Conservation (phyloP, 2,113 vertebrate species). For the Pleuronectes platessa region DNA sequence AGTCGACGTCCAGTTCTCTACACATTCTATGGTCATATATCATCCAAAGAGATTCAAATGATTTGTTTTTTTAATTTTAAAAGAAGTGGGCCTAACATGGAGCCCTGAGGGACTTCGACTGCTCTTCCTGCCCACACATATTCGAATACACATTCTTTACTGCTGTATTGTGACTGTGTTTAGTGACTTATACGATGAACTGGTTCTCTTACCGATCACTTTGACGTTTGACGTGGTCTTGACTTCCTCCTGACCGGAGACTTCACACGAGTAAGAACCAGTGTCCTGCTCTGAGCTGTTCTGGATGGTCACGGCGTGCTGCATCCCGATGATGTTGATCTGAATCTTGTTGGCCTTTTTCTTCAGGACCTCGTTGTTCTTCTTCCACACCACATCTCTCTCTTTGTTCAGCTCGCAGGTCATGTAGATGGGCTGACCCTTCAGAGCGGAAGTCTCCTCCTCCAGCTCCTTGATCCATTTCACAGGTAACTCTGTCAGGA, state of each 20-base stretch:
- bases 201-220: constrained; percentile 87
- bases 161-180: too few relatives aligned
- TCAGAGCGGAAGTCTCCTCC: constrained; percentile 89
- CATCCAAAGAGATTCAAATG: too few relatives aligned
- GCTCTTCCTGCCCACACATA: neutral
- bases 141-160: neutral
- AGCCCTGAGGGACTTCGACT: neutral
- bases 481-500: constrained; percentile 89
- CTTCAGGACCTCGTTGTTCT: constrained; percentile 86
- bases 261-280: constrained; percentile 88
- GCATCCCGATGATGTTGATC: constrained; percentile 90
- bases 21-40: too few relatives aligned
- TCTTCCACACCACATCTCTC: constrained; percentile 92
- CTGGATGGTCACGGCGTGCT: constrained; percentile 87
- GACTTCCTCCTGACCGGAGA: constrained; percentile 78
- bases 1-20: too few relatives aligned
- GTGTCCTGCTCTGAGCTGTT: constrained; percentile 85
- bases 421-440: constrained; percentile 92
- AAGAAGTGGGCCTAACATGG: too few relatives aligned
- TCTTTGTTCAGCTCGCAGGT: constrained; percentile 97
- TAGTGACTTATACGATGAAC: neutral
- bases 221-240: constrained; percentile 89
- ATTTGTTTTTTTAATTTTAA: too few relatives aligned
- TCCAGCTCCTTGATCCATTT: constrained; percentile 92
- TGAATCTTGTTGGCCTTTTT: constrained; percentile 84